Evolutionary conservation across 2,888 invertebrate genomes (phyloP).

Genomic region (Tanytarsus gracilentus): DNA sequence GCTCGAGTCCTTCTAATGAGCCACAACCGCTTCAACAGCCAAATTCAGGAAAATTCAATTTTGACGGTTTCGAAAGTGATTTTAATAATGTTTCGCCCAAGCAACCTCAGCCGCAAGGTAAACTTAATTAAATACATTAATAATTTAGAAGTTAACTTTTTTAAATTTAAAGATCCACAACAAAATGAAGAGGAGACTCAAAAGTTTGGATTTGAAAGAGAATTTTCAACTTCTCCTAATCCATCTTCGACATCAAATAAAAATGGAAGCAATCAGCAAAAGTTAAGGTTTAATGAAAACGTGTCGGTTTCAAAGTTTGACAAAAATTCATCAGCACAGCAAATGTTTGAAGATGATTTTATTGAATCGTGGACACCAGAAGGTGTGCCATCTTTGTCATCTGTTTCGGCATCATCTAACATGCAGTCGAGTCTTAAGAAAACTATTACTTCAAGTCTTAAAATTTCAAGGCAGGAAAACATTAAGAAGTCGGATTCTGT

Average conservation of each 20-base stretch:
- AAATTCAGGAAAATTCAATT: constrained; percentile 38
- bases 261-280: constrained; percentile 35
- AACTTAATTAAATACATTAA: too few species aligned
- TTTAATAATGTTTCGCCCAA: constrained; percentile 38
- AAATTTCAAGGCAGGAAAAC: constrained; percentile 48
- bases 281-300: constrained; percentile 59
- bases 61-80: constrained; percentile 44
- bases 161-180: constrained; percentile 27
- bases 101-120: too few species aligned
- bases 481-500: constrained; percentile 83
- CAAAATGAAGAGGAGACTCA: constrained; percentile 31
- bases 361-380: constrained; percentile 42
- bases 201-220: constrained; percentile 31
- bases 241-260: constrained; percentile 31
- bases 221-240: too few species aligned
- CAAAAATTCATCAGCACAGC: constrained; percentile 28
- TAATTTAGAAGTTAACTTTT: too few species aligned
- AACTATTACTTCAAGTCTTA: constrained; percentile 30
- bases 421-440: constrained; percentile 31
- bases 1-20: neutral
- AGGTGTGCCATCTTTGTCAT: too few species aligned
- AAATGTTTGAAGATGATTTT: constrained; percentile 51
- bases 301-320: constrained; percentile 48
- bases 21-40: constrained; percentile 37
- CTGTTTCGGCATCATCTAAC: constrained; percentile 4